Base-by-base conservation (phyloP, 2,797 vertebrate genomes). In the Myotis daubentonii region DNA sequence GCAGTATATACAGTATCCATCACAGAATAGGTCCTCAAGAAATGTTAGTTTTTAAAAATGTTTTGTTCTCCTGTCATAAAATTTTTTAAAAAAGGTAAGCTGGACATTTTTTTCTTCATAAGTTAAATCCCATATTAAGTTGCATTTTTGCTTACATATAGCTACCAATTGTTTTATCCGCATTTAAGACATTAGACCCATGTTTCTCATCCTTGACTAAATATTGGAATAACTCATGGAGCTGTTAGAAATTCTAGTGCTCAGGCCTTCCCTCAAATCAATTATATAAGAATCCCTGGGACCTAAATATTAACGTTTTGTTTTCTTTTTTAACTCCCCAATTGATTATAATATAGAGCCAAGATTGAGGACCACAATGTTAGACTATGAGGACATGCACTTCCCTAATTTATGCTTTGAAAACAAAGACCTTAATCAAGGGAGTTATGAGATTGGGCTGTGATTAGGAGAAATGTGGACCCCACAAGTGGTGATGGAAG, bases 261-360 rank as follows among this genome's bases (percentile, higher is more conserved):
- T 84, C 57, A 57, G 19, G n/a, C 65, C 23, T 88, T 51, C 38
- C 22, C n/a, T 92, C 22, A 38, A 75, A 51, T 87, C 30, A 95
- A 15, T 92, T 89, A 85, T 86, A 87, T 96, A 89, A 85, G 62
- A 49, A 44, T 89, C 23, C 25, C 25, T 92, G 36, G n/a, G n/a
- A 87, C 25, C 36, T 91, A 65, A 3, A 65, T 30, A 66, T 84
- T 44, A 66, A 9, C 60, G 20, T 87, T 91, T 93, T 90, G 17
- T 88, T 86, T 72, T 89, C 7, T 88, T 82, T 91, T 72, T 78
- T 76, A 93, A 94, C 9, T 88, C 41, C 25, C 55, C 30, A 72
- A 30, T 12, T 75, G 11, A 87, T 84, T 92, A 25, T 33, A 53
- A 44, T 86, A 41, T 49, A 57, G n/a, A 92, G 25, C 65, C 51